A percentile compares a stretch with the other conserved stretches of the same genome.
Conservation (phyloP, 1,140 invertebrate genomes). For the Pinna nobilis region DNA sequence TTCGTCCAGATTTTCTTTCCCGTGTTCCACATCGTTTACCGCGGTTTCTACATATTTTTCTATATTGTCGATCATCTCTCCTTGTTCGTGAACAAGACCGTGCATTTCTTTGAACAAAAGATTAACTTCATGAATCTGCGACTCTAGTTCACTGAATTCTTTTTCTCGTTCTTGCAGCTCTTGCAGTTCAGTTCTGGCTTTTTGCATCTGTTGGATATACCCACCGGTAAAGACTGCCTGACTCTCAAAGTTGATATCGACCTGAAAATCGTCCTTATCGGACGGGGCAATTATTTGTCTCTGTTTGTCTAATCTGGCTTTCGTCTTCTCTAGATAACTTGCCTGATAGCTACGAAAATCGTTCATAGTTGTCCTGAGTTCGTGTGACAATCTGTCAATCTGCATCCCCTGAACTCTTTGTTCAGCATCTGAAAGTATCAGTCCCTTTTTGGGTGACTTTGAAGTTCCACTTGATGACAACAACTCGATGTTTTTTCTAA, state of each 20-base stretch:
- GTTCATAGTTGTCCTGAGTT: slow-evolving; percentile 51
- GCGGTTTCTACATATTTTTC: slow-evolving; percentile 48
- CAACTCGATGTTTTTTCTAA: slow-evolving; percentile 40
- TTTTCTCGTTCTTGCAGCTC: slow-evolving; percentile 77
- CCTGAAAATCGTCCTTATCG: slow-evolving; percentile 41
- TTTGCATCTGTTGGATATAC: slow-evolving; percentile 52
- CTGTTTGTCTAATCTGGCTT: slow-evolving; percentile 28
- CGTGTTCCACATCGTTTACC: slow-evolving; percentile 44
- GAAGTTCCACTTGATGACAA: slow-evolving; percentile 28
- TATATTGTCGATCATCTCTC: slow-evolving; percentile 57
- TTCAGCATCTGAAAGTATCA: slow-evolving; percentile 41
- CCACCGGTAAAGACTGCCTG: slow-evolving; percentile 50
- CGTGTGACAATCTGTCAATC: slow-evolving; percentile 50
- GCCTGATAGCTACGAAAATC: slow-evolving; percentile 55
- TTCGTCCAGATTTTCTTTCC: slow-evolving; percentile 44
- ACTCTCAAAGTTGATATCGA: slow-evolving; percentile 48
- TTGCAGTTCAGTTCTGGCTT: slow-evolving; percentile 53
- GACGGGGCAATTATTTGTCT: slow-evolving; percentile 25
- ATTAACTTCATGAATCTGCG: slow-evolving; percentile 59
- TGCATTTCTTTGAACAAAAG: slow-evolving; percentile 61
- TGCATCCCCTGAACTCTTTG: slow-evolving; percentile 49
- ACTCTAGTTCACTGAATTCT: slow-evolving; percentile 57
- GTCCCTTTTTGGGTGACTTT: slow-evolving; percentile 32
- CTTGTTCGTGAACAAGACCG: slow-evolving; percentile 55
- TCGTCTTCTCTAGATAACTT: slow-evolving; percentile 61